phyloP scores from a whole-genome alignment of 2,113 vertebrate genomes.

The Misgurnus anguillicaudatus region DNA sequence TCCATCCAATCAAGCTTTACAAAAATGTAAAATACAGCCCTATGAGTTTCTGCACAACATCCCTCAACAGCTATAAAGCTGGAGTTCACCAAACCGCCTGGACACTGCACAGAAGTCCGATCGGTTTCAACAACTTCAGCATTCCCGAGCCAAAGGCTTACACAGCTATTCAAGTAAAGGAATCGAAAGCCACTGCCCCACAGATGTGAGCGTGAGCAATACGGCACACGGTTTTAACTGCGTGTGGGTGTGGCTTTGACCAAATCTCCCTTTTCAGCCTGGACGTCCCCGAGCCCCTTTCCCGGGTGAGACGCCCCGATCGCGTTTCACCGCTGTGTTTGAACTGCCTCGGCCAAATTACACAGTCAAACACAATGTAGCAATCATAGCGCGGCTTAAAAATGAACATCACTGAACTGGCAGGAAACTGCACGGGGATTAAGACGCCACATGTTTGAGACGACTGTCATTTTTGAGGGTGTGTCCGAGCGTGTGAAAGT shows the following conservation, averaged over 20 bases:
- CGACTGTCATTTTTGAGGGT: constrained; percentile 32
- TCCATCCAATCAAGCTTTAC: background rate
- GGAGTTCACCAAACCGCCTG: background rate
- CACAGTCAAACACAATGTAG: constrained; percentile 40
- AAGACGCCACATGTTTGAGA: constrained; percentile 24
- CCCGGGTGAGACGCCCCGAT: constrained; percentile 28
- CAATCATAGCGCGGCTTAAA: constrained; percentile 37
- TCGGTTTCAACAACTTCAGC: background rate
- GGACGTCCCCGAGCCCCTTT: constrained; percentile 22
- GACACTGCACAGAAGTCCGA: background rate
- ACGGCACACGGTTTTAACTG: constrained; percentile 27
- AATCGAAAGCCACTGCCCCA: constrained; percentile 35
- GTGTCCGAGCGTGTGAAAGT: background rate
- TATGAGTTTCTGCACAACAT: too few species aligned
- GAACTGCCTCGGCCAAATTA: constrained; percentile 13
- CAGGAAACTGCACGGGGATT: constrained; percentile 45
- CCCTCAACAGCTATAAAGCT: background rate
- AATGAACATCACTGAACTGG: constrained; percentile 23
- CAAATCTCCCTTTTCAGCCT: constrained; percentile 19
- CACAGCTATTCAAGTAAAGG: constrained; percentile 1
- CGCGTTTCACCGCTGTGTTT: constrained; percentile 41
- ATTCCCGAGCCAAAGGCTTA: background rate
- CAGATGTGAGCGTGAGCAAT: constrained; percentile 13
- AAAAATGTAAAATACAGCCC: too few species aligned
- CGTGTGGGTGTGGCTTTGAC: constrained; percentile 40